Evolutionary conservation across 2,113 vertebrate species (phyloP).

Genomic region (Crotalus helleri): DNA sequence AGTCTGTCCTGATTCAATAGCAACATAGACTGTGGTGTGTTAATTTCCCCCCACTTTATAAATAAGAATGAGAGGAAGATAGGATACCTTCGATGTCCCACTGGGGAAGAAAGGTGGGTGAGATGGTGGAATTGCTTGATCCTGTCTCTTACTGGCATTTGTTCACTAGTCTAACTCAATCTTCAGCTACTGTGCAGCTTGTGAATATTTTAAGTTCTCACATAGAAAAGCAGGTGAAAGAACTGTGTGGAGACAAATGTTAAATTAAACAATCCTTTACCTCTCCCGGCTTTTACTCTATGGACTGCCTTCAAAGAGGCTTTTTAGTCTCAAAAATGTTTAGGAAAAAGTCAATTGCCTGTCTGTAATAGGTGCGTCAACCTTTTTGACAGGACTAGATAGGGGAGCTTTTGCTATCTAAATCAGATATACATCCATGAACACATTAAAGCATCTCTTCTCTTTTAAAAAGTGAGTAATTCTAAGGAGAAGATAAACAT

Average conservation of each 20-base stretch:
- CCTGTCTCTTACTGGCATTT: neutral
- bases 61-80: neutral
- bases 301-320: neutral
- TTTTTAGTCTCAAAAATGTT: neutral
- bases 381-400: neutral
- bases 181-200: neutral
- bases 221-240: neutral
- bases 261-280: neutral
- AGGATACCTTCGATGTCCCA: too few species aligned
- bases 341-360: neutral
- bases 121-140: neutral
- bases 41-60: neutral
- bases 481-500: slow-evolving; percentile 70
- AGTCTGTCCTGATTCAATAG: neutral
- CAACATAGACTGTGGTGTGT: neutral
- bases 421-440: slow-evolving; percentile 8
- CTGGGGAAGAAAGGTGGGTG: neutral
- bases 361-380: neutral
- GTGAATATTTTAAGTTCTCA: neutral
- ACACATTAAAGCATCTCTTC: slow-evolving; percentile 54
- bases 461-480: slow-evolving; percentile 68
- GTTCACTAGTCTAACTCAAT: neutral
- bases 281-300: too few species aligned
- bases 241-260: neutral
- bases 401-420: neutral